phyloP scores from a whole-genome alignment of 2,113 vertebrate genomes.

The Callipepla californica region DNA sequence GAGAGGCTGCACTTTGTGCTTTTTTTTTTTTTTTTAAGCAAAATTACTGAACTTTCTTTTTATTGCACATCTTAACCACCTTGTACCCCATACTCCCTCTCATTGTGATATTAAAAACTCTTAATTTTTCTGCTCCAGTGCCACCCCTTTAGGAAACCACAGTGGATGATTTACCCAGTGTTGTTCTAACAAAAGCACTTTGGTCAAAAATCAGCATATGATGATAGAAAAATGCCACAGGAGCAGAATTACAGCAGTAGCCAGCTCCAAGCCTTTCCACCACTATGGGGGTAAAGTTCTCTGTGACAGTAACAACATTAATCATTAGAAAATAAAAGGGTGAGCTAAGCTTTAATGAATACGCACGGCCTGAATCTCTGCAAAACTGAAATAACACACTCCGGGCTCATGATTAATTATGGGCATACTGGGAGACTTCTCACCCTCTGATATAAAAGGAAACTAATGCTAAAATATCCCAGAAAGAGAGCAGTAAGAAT shows the following conservation, averaged over 20 bases:
- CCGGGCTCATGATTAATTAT: not conserved
- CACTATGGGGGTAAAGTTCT: not conserved
- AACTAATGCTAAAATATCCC: not conserved
- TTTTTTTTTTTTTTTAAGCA: not conserved
- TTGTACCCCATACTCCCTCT: not conserved
- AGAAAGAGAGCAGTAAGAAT: not conserved
- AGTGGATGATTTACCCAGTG: not conserved
- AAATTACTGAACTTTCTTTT: not conserved
- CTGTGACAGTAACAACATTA: not conserved
- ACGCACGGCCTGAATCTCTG: not conserved
- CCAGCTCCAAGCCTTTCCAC: not conserved
- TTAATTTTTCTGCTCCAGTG: not conserved
- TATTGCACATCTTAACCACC: not conserved
- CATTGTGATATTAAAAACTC: not conserved
- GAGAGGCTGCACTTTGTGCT: not conserved
- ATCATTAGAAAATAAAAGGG: not conserved
- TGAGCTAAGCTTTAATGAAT: slow-evolving; percentile 26
- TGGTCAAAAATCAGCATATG: not conserved
- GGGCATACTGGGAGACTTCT: not conserved
- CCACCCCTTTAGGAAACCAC: not conserved
- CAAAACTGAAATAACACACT: not conserved
- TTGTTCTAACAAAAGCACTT: not conserved
- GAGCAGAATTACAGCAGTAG: not conserved
- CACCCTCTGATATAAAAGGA: fast-evolving
- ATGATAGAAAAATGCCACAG: not conserved